Evolutionary conservation across 2,797 vertebrate species (phyloP).

Genomic region (Bradypus variegatus): DNA sequence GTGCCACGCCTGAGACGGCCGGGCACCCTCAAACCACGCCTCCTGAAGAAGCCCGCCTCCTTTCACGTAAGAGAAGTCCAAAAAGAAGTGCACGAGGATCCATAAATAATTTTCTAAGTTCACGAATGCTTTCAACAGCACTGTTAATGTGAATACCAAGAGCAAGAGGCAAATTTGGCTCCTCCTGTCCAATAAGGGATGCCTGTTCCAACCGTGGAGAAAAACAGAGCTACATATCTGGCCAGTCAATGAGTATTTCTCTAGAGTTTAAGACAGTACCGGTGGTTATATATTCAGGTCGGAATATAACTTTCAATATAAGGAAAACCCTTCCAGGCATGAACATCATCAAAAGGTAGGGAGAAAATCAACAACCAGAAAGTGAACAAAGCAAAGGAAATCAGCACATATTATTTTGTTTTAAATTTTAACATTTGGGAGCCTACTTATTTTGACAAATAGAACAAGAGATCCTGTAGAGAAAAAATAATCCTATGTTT

Average conservation of each 20-base stretch:
- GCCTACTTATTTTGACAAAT: conserved; percentile 15
- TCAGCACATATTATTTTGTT: background rate
- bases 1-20: conserved; percentile 13
- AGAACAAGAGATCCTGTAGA: background rate
- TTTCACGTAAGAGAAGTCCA: background rate
- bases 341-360: background rate
- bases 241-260: background rate
- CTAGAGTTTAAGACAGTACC: background rate
- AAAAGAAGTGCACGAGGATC: background rate
- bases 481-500: conserved; percentile 1
- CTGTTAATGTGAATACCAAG: background rate
- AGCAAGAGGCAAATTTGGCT: background rate
- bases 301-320: background rate
- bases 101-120: background rate
- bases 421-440: conserved; percentile 13
- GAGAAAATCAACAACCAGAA: conserved; percentile 32
- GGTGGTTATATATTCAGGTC: background rate
- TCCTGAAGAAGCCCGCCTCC: background rate
- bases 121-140: background rate
- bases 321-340: background rate
- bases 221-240: background rate
- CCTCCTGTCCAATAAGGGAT: background rate
- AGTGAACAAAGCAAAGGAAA: conserved; percentile 23
- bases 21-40: background rate
- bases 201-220: background rate